Evolutionary conservation across 1,140 invertebrate species (phyloP).

Genomic region (Telenomus remus): DNA sequence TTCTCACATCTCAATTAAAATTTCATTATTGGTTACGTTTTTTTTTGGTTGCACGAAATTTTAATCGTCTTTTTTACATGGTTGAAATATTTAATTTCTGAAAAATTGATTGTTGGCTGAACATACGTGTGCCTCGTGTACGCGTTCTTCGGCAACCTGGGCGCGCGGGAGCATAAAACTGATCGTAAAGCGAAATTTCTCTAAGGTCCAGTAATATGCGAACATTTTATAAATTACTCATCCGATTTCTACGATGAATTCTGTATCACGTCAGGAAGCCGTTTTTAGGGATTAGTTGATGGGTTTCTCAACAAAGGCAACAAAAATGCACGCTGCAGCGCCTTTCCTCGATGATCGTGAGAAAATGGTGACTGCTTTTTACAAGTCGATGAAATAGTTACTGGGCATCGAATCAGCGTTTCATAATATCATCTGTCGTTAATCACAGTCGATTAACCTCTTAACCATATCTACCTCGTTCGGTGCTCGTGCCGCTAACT

Average conservation of each 20-base stretch:
- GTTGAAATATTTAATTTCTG: too few species aligned
- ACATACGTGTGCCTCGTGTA: slow-evolving; percentile 2
- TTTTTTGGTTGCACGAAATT: too few species aligned
- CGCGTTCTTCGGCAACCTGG: slow-evolving; percentile 32
- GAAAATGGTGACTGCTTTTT: slow-evolving; percentile 24
- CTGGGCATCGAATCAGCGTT: slow-evolving; percentile 34
- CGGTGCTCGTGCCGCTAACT: slow-evolving; percentile 65
- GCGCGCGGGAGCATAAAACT: slow-evolving; percentile 30
- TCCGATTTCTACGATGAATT: slow-evolving; percentile 22
- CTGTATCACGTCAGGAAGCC: slow-evolving; percentile 10
- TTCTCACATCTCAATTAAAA: too few species aligned
- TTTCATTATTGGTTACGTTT: too few species aligned
- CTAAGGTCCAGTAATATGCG: slow-evolving; percentile 21
- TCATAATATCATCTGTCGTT: slow-evolving; percentile 54
- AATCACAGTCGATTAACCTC: slow-evolving; percentile 55
- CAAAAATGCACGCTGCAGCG: neutral
- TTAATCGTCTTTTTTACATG: too few species aligned
- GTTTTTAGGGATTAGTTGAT: neutral
- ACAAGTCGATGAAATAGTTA: slow-evolving; percentile 29
- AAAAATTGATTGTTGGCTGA: too few species aligned
- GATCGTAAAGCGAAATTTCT: slow-evolving; percentile 18
- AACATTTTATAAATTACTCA: slow-evolving; percentile 31
- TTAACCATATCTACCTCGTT: slow-evolving; percentile 44
- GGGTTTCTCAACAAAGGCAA: neutral
- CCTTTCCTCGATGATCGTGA: slow-evolving; percentile 7